Evolutionary conservation across 2,888 invertebrate species (phyloP).

Genomic region (Rotaria sp.): DNA sequence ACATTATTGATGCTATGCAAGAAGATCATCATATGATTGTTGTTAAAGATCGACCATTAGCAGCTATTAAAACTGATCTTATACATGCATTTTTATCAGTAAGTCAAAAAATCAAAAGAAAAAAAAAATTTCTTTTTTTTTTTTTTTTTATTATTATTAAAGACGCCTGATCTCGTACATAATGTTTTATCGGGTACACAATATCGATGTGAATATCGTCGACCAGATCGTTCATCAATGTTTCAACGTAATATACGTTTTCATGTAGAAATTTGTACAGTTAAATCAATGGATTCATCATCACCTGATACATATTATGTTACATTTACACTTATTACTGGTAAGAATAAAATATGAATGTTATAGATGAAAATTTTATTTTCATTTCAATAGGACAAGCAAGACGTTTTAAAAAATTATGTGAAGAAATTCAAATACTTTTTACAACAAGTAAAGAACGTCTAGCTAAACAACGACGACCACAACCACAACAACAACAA

Average conservation of each 20-base stretch:
- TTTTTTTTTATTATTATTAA: background rate
- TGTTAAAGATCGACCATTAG: constrained; percentile 88
- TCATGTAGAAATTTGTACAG: constrained; percentile 61
- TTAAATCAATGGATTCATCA: background rate
- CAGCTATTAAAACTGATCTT: constrained; percentile 92
- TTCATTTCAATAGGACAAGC: constrained; percentile 69
- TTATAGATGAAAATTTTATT: background rate
- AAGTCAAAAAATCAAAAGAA: constrained; percentile 57
- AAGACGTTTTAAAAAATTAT: constrained; percentile 82
- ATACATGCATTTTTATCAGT: constrained; percentile 97
- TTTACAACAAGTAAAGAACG: constrained; percentile 46
- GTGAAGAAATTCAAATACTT: constrained; percentile 77
- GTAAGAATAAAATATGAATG: constrained; percentile 57
- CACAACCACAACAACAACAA: background rate
- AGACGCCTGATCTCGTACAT: constrained; percentile 62
- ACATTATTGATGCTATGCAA: constrained; percentile 72
- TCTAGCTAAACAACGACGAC: constrained; percentile 20
- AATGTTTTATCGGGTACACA: constrained; percentile 96
- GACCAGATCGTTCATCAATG: constrained; percentile 79
- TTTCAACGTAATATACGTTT: constrained; percentile 90
- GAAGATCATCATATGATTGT: constrained; percentile 93
- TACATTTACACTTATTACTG: constrained; percentile 84
- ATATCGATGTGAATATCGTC: constrained; percentile 91
- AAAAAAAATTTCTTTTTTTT: background rate
- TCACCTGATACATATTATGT: constrained; percentile 68